These are phyloP conservation scores for Catharus minimus DNA, from an alignment of 2,113 vertebrate genomes.

Conservation along the genomic window DNA sequence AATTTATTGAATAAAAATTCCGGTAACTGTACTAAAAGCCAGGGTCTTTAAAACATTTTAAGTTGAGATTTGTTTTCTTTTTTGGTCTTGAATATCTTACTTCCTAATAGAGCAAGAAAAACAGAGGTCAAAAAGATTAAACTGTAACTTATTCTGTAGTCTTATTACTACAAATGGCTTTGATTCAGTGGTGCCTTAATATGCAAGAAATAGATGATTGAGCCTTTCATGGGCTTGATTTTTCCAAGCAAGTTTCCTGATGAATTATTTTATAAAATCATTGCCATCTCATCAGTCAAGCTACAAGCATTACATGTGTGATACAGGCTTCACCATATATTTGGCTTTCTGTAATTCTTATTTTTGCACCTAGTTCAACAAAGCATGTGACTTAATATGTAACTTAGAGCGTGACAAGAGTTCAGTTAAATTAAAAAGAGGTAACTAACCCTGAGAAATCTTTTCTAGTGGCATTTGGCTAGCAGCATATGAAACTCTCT, in stretches of 20 bases:
- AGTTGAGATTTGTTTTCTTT: background rate
- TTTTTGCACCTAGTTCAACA: background rate
- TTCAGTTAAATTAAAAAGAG: background rate
- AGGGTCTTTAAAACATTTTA: background rate
- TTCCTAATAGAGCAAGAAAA: background rate
- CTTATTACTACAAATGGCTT: background rate
- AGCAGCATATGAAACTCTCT: background rate
- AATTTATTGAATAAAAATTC: background rate
- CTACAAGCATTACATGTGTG: background rate
- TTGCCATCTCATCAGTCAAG: background rate
- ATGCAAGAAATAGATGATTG: background rate
- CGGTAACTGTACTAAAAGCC: background rate
- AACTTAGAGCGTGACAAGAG: background rate
- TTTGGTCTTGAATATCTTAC: background rate
- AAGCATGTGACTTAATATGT: background rate
- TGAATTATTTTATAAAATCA: background rate
- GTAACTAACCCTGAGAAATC: background rate
- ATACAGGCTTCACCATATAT: background rate
- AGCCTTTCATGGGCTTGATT: background rate
- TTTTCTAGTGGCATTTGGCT: background rate
- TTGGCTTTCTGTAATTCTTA: background rate
- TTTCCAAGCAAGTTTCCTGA: background rate
- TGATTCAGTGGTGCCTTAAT: background rate
- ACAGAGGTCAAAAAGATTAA: background rate
- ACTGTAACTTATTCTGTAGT: background rate